Evolutionary conservation across 2,797 vertebrate genomes (phyloP).

Genomic region (Botia kubotai): DNA sequence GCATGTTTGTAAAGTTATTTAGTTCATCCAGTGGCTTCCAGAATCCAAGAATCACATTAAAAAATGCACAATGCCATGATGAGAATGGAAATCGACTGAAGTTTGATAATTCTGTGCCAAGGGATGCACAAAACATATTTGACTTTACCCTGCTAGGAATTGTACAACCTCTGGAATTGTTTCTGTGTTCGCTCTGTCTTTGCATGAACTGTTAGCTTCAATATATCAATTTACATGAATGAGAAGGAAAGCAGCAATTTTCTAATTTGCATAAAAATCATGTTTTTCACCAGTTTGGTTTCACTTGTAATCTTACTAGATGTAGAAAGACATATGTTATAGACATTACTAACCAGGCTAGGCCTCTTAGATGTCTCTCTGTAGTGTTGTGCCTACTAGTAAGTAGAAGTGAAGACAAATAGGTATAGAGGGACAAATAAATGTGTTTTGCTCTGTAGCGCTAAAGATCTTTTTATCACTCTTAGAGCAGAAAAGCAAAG

Average conservation of each 20-base stretch:
- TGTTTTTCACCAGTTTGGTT: background rate
- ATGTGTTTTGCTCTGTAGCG: background rate
- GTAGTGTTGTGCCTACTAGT: constrained; percentile 11
- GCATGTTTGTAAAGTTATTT: background rate
- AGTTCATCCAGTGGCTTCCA: background rate
- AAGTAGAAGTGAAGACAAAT: background rate
- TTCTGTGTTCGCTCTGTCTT: too few species aligned
- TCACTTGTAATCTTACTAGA: background rate
- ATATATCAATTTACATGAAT: too few species aligned
- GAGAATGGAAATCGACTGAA: background rate
- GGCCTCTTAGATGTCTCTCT: constrained; percentile 20
- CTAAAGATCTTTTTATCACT: constrained; percentile 16
- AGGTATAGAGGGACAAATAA: background rate
- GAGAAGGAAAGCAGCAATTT: too few species aligned
- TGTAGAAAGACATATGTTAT: background rate
- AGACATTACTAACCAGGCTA: constrained; percentile 19
- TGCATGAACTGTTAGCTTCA: too few species aligned
- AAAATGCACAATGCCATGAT: constrained; percentile 4
- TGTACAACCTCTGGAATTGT: too few species aligned
- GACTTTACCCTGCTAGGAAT: too few species aligned
- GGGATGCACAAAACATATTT: background rate
- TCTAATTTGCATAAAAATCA: background rate
- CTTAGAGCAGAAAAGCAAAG: constrained; percentile 18
- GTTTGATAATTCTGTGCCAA: background rate
- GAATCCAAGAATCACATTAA: constrained; percentile 9